Evolutionary conservation across 2,888 invertebrate genomes (phyloP).

Genomic region (Lordiphosa andalusiaca): DNA sequence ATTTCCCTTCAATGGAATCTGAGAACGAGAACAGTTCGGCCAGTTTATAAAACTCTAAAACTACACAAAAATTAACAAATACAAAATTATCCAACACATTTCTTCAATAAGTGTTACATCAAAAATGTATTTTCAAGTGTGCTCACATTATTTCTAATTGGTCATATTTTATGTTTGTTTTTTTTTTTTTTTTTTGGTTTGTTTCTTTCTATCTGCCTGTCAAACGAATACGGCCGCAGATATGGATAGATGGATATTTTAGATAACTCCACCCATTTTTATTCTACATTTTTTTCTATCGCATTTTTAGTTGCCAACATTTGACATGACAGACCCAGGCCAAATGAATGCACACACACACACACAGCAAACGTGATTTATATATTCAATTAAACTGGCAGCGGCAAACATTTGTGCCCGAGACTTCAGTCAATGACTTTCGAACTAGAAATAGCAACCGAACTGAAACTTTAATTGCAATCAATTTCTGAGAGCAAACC

Average conservation of each 20-base stretch:
- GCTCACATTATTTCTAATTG: constrained; percentile 68
- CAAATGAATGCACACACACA: constrained; percentile 60
- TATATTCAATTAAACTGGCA: constrained; percentile 66
- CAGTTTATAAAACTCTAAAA: too few relatives aligned
- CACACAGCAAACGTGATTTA: constrained; percentile 53
- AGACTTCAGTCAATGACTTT: constrained; percentile 6
- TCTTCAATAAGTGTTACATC: not conserved
- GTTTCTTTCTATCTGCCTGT: constrained; percentile 10
- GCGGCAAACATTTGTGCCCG: constrained; percentile 12
- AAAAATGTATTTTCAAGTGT: constrained; percentile 35
- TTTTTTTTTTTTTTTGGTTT: too few relatives aligned
- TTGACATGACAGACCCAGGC: constrained; percentile 63
- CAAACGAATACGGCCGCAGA: constrained; percentile 31
- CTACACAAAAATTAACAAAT: too few relatives aligned
- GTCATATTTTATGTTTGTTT: constrained; percentile 51
- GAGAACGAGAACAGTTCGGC: too few relatives aligned
- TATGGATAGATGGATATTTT: constrained; percentile 35
- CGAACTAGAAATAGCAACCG: constrained; percentile 8
- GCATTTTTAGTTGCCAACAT: constrained; percentile 52
- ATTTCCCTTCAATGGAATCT: too few relatives aligned
- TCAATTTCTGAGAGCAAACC: constrained; percentile 12
- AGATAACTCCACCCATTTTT: constrained; percentile 49
- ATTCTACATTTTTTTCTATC: constrained; percentile 53
- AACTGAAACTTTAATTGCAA: constrained; percentile 44
- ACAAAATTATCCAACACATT: too few relatives aligned